Evolutionary conservation across 2,888 invertebrate species (phyloP), one percentile per base, ranked within the genome.

Genomic region (Selenia dentaria): DNA sequence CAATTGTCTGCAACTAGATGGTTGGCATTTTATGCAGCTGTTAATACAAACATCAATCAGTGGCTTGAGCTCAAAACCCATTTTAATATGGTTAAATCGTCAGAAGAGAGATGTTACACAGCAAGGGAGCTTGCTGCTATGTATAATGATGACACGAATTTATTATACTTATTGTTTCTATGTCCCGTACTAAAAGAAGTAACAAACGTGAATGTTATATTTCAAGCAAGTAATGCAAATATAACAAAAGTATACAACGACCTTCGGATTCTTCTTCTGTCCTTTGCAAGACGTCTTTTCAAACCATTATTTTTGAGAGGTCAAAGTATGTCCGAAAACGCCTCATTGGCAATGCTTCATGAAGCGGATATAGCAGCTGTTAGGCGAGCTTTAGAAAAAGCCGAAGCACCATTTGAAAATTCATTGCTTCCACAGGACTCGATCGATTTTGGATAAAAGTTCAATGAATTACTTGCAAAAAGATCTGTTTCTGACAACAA

Each of bases 291-390:
- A 44, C 52, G 45, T 44, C 13, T 52, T 36, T 51, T 51, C 29
- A 51, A 51, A 46, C 51, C 46, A 46, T 6, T 43, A 46, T 51
- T 46, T 51, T 28, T 51, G 45, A 50, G 50, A 50, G 34, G 40
- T 50, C 44, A 41, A 50, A 50, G 37, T 45, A 32, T 45, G 25
- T 34, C 47, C 22, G 47, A 46, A 46, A 46, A 39, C 31, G 40
- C 40, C 39, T 46, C 46, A 35, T 33, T 39, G 14, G 31, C 38
- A 39, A 40, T 40, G 16, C 16, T 16, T 16, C 16, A 16, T 16
- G 16, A 16, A 16, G 16, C 16, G 16, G 16, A 25, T 48, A 56
- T 53, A 34, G 51, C 45, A 37, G 48, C 45, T 51, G 46, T 53
- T 25, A 51, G 24, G 43, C 43, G 48, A 56, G 56, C 52, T 37